phyloP scores from a whole-genome alignment of 2,113 vertebrate genomes.

The Engraulis encrasicolus region DNA sequence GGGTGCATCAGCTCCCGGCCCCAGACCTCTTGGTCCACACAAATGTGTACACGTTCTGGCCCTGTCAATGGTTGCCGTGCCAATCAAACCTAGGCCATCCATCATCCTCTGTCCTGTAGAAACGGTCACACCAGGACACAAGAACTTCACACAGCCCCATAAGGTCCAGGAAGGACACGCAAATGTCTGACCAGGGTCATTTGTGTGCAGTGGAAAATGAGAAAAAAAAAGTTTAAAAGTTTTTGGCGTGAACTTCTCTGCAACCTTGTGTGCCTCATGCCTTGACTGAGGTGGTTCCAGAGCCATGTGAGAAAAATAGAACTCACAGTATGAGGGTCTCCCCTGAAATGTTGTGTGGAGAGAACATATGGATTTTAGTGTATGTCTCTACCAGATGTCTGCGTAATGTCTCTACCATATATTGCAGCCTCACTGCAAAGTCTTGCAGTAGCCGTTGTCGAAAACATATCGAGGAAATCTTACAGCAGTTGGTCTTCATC shows the following conservation, averaged over 20 bases:
- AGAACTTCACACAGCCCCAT: constrained; percentile 11
- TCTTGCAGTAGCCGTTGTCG: not conserved
- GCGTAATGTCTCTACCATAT: not conserved
- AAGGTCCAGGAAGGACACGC: constrained; percentile 13
- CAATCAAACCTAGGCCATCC: not conserved
- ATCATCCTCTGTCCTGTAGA: not conserved
- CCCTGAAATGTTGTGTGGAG: not conserved
- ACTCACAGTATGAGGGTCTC: not conserved
- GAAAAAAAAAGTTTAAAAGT: too few species aligned
- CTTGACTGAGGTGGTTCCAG: not conserved
- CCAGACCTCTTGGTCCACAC: not conserved
- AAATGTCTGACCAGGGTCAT: not conserved
- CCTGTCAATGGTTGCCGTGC: not conserved
- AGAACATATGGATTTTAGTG: not conserved
- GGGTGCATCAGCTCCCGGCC: not conserved
- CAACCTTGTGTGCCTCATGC: too few species aligned
- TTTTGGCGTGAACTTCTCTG: not conserved
- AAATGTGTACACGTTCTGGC: constrained; percentile 3
- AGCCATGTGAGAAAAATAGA: not conserved
- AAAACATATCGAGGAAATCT: constrained; percentile 14
- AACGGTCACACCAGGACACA: not conserved
- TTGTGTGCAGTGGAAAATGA: not conserved
- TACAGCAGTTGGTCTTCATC: not conserved
- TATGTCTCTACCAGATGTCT: not conserved
- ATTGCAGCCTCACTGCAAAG: not conserved